phyloP scores from a whole-genome alignment of 2,797 vertebrate species.

The Danio aesculapii region DNA sequence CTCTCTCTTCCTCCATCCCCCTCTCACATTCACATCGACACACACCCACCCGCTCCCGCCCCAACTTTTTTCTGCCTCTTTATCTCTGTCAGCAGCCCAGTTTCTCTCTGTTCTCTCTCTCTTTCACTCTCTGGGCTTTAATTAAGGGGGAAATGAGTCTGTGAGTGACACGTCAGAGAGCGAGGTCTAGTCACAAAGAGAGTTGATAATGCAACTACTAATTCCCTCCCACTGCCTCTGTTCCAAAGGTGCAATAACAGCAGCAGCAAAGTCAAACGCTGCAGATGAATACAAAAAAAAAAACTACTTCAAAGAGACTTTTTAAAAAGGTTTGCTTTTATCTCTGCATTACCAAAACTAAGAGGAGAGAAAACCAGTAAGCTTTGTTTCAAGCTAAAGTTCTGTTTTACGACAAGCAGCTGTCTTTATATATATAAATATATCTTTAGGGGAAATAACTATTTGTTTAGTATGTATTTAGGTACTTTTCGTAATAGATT shows the following conservation, averaged over 20 bases:
- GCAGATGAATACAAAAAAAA: slow-evolving; percentile 35
- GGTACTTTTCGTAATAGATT: background rate
- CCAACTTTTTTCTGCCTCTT: slow-evolving; percentile 44
- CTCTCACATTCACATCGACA: slow-evolving; percentile 35
- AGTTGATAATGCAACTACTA: slow-evolving; percentile 67
- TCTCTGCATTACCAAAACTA: slow-evolving; percentile 43
- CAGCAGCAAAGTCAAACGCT: slow-evolving; percentile 21
- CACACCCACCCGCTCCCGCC: slow-evolving; percentile 53
- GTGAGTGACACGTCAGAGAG: slow-evolving; percentile 61
- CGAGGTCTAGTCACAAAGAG: slow-evolving; percentile 62
- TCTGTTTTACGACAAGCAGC: background rate
- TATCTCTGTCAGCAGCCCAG: slow-evolving; percentile 32
- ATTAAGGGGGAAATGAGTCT: slow-evolving; percentile 70
- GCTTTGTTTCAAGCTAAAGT: background rate
- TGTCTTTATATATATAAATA: slow-evolving; percentile 1
- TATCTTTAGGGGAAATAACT: background rate
- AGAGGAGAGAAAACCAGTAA: slow-evolving; percentile 2
- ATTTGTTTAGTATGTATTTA: background rate
- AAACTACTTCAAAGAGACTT: slow-evolving; percentile 60
- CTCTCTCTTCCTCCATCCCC: slow-evolving; percentile 8
- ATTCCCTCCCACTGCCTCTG: slow-evolving; percentile 43
- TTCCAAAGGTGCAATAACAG: slow-evolving; percentile 43
- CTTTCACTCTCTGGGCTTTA: slow-evolving; percentile 66
- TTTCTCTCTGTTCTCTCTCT: slow-evolving; percentile 14
- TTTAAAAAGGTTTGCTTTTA: slow-evolving; percentile 65